Base-by-base conservation (phyloP, 2,797 vertebrate species). In the Ictinia mississippiensis region DNA sequence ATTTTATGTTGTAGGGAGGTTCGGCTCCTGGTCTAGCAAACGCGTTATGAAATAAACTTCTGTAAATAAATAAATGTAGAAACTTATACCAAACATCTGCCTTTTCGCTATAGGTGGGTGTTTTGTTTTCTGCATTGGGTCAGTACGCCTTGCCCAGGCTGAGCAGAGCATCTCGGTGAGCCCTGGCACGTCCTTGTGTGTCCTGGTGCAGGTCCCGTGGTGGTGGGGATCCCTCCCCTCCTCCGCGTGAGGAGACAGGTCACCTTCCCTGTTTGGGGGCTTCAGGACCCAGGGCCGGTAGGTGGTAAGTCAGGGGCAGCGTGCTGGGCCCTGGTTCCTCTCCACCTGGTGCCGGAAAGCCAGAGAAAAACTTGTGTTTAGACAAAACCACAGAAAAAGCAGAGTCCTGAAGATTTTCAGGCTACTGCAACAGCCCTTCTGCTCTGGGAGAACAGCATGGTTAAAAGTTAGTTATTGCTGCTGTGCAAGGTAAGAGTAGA, bases 111-210 rank as follows among this genome's bases (percentile, higher is more conserved):
- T 15, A 42, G 11, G 3, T 38, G 26, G 14, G 9, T 25, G 1
- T 4, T 26, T 33, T 45, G 79, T 52, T 67, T 17, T 31, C 16
- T 67, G 4, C 8, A 7, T 5, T 84, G 61, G 13, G 31, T 62
- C 42, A 23, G 4, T 35, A 40, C 17, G 5, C 22, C 16, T 81
- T 80, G 13, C 31, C 33, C 15, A 52, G 50, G 13, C 12, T 45
- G 47, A 38, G 17, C 15, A 7, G 11, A 65, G 42, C n/a, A 49
- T 1, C 0, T 65, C 2, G 0, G 7, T 2, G 55, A 35, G 11
- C 33, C 6, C 2, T 61, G 70, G 6, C 26, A 38, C 0, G 0
- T 58, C 63, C 29, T 38, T 55, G 11, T 12, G 47, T 33, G 31
- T 42, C 17, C 5, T 22, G 23, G 25, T n/a, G 42, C 33, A 59